phyloP scores from a whole-genome alignment of 2,888 invertebrate species.

The Phyllotreta striolata region DNA sequence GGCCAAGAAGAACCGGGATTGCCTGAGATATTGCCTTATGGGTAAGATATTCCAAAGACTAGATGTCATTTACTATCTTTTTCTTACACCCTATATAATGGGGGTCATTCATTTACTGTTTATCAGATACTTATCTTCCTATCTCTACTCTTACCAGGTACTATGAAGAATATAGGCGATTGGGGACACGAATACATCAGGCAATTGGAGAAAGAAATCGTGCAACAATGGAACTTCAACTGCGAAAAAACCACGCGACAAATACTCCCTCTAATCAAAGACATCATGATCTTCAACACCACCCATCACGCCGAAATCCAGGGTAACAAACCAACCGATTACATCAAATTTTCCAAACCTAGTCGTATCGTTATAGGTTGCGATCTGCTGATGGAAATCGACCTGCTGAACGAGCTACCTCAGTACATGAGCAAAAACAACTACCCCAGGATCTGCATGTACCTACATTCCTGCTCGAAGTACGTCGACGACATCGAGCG shows the following conservation, averaged over 20 bases:
- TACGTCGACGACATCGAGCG: slow-evolving; percentile 97
- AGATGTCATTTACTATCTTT: neutral
- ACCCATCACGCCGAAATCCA: slow-evolving; percentile 98
- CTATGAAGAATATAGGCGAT: slow-evolving; percentile 87
- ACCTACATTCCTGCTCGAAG: slow-evolving; percentile 86
- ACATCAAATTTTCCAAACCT: no score
- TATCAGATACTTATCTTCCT: no score
- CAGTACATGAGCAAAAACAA: slow-evolving; percentile 89
- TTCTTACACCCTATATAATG: neutral
- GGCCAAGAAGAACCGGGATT: slow-evolving; percentile 75
- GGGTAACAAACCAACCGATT: no score
- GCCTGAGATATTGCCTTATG: slow-evolving; percentile 85
- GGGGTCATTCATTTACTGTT: no score
- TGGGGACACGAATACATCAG: slow-evolving; percentile 99
- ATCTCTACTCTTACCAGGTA: slow-evolving; percentile 68
- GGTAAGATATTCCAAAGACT: slow-evolving; percentile 46
- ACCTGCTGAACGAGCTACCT: slow-evolving; percentile 77
- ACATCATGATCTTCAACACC: slow-evolving; percentile 95
- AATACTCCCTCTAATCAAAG: slow-evolving; percentile 79
- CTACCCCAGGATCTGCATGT: slow-evolving; percentile 91
- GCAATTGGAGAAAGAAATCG: slow-evolving; percentile 89
- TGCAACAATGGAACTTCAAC: slow-evolving; percentile 77
- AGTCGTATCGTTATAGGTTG: no score
- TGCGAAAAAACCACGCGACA: slow-evolving; percentile 64
- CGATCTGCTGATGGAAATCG: slow-evolving; percentile 97